Conservation (phyloP, 2,113 vertebrate species). For the Trinectes maculatus region DNA sequence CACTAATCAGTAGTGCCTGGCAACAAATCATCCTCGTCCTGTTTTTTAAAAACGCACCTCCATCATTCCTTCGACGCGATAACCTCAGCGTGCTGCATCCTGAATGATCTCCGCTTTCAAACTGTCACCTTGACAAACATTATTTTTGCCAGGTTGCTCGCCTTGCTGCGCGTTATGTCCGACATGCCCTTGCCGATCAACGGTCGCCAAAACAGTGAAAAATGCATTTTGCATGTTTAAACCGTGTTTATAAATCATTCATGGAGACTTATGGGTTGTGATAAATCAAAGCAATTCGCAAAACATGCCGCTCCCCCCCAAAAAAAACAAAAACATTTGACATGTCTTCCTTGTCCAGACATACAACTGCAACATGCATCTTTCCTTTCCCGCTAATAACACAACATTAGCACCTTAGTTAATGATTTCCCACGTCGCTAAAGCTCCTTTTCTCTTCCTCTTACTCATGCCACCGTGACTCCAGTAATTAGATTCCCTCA, state of each 20-base stretch:
- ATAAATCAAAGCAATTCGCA: conserved; percentile 34
- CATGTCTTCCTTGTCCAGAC: conserved; percentile 19
- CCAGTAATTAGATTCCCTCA: conserved; percentile 69
- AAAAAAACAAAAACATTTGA: conserved; percentile 14
- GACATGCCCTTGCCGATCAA: conserved; percentile 21
- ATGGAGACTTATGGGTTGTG: conserved; percentile 16
- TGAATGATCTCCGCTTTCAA: conserved; percentile 20
- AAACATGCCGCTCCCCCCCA: conserved; percentile 13
- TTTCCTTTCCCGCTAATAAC: conserved; percentile 49
- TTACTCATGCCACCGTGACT: conserved; percentile 32
- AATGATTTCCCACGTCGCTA: conserved; percentile 31
- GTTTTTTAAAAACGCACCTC: conserved; percentile 17
- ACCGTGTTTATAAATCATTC: conserved; percentile 45
- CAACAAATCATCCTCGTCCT: conserved; percentile 27
- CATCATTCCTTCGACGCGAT: conserved; percentile 46
- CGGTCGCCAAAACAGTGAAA: conserved; percentile 31
- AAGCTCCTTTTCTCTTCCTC: conserved; percentile 50
- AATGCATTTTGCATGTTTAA: conserved; percentile 23
- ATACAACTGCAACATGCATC: conserved; percentile 35
- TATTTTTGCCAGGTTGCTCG: conserved; percentile 29
- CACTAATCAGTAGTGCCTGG: conserved; percentile 9
- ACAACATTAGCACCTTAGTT: conserved; percentile 57
- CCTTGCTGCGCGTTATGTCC: conserved; percentile 5
- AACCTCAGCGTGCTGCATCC: conserved; percentile 26
- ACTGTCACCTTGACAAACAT: conserved; percentile 52